Conservation (phyloP, 2,888 invertebrate species). For the Galeopsomyia nigrocyanea region DNA sequence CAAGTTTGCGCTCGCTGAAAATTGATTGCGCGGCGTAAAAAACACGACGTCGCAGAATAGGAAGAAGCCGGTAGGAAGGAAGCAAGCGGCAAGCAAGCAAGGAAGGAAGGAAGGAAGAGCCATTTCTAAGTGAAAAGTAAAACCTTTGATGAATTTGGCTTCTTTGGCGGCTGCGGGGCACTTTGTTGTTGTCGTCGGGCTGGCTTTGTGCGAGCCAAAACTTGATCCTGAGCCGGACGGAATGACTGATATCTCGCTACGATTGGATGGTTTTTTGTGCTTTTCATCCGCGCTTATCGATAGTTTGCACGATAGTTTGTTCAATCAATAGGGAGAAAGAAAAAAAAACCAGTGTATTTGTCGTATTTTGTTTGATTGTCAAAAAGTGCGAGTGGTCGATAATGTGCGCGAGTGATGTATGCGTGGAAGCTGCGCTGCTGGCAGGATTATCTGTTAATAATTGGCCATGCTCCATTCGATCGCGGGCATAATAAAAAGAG, state of each 20-base stretch:
- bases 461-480: constrained; percentile 9
- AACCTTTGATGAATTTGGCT: constrained; percentile 43
- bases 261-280: constrained; percentile 14
- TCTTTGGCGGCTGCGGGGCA: constrained; percentile 15
- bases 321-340: no score
- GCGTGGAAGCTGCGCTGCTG: neutral
- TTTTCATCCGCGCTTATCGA: neutral
- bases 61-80: neutral
- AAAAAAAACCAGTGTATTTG: no score
- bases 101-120: neutral
- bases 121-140: constrained; percentile 31
- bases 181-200: constrained; percentile 25
- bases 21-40: constrained; percentile 19
- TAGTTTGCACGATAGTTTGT: no score
- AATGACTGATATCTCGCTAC: constrained; percentile 20
- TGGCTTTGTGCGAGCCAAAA: neutral
- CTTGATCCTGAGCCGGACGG: neutral
- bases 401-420: no score
- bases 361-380: no score
- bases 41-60: neutral
- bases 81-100: neutral
- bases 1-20: neutral
- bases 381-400: no score
- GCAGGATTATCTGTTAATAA: constrained; percentile 2
- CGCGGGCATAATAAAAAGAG: constrained; percentile 15